Conservation (phyloP, 1,140 invertebrate species). For the Radopholus similis region DNA sequence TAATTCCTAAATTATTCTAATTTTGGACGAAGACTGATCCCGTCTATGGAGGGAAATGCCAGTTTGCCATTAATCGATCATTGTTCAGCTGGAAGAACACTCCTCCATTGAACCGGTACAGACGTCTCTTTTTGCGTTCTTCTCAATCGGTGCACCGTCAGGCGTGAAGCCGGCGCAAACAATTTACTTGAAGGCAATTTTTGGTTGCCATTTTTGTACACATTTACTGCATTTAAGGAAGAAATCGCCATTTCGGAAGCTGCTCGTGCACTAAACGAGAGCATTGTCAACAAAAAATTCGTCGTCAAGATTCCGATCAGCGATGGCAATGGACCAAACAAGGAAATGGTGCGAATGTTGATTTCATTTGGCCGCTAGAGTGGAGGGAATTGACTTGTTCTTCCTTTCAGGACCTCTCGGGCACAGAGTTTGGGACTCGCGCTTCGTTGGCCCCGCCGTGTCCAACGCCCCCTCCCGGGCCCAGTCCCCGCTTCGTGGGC, state of each 20-base stretch:
- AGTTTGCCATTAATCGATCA: constrained; percentile 30
- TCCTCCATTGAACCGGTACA: constrained; percentile 8
- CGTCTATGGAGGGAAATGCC: no score
- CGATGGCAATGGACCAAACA: neutral
- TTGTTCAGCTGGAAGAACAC: constrained; percentile 16
- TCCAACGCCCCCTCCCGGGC: neutral
- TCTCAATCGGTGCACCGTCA: neutral
- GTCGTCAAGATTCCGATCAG: neutral
- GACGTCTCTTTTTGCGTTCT: neutral
- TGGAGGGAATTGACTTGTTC: neutral
- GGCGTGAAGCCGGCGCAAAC: neutral
- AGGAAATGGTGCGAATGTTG: neutral
- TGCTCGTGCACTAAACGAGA: neutral
- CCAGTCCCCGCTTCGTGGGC: constrained; percentile 15
- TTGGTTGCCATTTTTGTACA: neutral
- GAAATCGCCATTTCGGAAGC: neutral
- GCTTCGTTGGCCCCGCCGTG: neutral
- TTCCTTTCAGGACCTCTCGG: neutral
- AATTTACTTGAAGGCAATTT: neutral
- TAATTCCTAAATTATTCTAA: no score
- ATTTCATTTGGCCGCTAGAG: neutral
- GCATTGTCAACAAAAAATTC: neutral
- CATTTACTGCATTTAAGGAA: neutral
- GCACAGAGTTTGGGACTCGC: constrained; percentile 3
- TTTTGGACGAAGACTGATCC: no score